A percentile compares a stretch with the other conserved stretches of the same genome.
Conservation (phyloP, 2,113 vertebrate species). For the Ranitomeya imitator region DNA sequence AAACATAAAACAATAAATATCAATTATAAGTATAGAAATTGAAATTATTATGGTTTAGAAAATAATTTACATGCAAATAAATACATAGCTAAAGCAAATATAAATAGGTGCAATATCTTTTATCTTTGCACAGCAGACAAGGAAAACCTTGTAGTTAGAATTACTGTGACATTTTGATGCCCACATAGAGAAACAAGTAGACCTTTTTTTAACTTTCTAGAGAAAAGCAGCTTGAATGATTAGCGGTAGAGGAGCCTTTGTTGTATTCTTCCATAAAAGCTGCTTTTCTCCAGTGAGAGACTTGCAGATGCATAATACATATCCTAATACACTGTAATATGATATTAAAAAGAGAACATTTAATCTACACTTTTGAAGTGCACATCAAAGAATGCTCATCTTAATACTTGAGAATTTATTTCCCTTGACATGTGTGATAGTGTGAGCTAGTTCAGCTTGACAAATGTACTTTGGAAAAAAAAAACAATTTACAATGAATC, state of each 20-base stretch:
- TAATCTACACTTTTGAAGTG: slow-evolving; percentile 34
- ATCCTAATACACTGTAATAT: slow-evolving; percentile 31
- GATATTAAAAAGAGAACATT: slow-evolving; percentile 33
- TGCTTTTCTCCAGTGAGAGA: slow-evolving; percentile 10
- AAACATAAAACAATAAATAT: neutral
- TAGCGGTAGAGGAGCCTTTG: neutral
- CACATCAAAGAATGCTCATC: slow-evolving; percentile 41
- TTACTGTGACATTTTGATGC: neutral
- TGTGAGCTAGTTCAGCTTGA: slow-evolving; percentile 49
- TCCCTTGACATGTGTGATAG: slow-evolving; percentile 50
- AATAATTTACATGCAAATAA: neutral
- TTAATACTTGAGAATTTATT: slow-evolving; percentile 53
- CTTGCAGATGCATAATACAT: slow-evolving; percentile 31
- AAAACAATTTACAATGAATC: slow-evolving; percentile 43
- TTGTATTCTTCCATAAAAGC: slow-evolving; percentile 6
- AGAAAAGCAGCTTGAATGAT: neutral
- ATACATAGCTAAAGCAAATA: neutral
- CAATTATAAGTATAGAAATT: neutral
- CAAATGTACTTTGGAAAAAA: slow-evolving; percentile 42
- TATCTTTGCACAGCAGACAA: neutral
- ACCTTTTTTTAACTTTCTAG: neutral
- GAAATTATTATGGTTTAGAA: neutral
- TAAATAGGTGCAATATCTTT: neutral
- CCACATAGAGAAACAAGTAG: neutral
- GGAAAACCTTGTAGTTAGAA: neutral